Conservation (phyloP, 2,797 vertebrate species). For the Schizopygopsis malacanthus region DNA sequence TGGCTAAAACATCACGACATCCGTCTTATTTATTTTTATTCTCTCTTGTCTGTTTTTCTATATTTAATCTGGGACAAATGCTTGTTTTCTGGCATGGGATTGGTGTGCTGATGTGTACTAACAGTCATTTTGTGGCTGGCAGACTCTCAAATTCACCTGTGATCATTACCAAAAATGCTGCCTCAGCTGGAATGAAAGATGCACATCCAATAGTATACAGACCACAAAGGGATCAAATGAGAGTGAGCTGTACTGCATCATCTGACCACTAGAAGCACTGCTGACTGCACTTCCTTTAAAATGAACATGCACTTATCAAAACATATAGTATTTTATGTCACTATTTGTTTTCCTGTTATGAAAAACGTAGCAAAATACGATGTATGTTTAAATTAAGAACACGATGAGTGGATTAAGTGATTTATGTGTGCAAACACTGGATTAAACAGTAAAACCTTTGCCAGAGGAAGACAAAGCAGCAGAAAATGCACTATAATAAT, state of each 20-base stretch:
- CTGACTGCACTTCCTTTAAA: constrained; percentile 2
- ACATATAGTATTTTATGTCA: background rate
- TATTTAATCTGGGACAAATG: background rate
- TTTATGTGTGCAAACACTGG: background rate
- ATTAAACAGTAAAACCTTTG: background rate
- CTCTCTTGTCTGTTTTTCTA: background rate
- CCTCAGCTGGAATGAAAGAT: constrained; percentile 14
- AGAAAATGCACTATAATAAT: background rate
- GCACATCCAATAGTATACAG: constrained; percentile 31
- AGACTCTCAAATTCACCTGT: constrained; percentile 7
- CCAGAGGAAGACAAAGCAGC: background rate
- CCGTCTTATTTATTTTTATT: background rate
- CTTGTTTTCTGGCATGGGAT: constrained; percentile 54
- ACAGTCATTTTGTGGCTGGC: constrained; percentile 44
- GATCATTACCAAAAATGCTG: constrained; percentile 37
- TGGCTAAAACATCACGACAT: background rate
- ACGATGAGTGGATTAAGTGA: background rate
- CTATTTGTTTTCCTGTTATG: background rate
- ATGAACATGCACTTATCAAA: background rate
- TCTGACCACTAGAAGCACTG: constrained; percentile 55
- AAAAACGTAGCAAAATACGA: background rate
- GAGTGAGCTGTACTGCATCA: constrained; percentile 41
- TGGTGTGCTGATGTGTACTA: constrained; percentile 56
- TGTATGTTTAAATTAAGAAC: background rate
- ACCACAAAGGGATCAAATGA: background rate